Conservation (phyloP, 2,113 vertebrate genomes). For the Morphnarchus princeps region DNA sequence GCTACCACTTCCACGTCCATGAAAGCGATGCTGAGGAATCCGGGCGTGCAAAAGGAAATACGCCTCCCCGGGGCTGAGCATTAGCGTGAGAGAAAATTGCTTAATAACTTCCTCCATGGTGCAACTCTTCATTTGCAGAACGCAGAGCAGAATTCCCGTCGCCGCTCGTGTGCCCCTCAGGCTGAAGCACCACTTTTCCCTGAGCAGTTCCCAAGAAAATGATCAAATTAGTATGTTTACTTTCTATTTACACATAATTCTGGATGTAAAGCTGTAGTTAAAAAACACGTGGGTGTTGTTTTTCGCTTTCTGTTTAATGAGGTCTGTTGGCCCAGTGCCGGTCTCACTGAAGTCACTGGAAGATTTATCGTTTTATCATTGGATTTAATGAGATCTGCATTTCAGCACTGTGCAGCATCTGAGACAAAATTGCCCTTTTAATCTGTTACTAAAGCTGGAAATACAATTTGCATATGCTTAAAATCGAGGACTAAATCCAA, state of each 20-base stretch:
- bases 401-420: neutral
- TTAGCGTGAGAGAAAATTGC: conserved; percentile 7
- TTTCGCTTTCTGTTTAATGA: too few relatives aligned
- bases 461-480: neutral
- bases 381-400: neutral
- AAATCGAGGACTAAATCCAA: neutral
- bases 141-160: neutral
- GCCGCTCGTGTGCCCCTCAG: neutral
- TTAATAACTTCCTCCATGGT: conserved; percentile 3
- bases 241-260: neutral
- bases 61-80: neutral
- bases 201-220: neutral
- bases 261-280: neutral
- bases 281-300: neutral
- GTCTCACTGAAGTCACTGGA: neutral
- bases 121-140: conserved; percentile 31
- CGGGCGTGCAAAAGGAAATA: conserved; percentile 17
- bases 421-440: neutral
- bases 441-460: neutral
- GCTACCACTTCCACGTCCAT: neutral
- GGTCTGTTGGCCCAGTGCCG: neutral
- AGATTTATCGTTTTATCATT: neutral
- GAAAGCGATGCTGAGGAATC: neutral
- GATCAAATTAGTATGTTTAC: neutral
- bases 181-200: neutral